A percentile compares a stretch with the other conserved stretches of the same genome.
Conservation (phyloP, 1,140 invertebrate species). For the Melitaea cinxia region DNA sequence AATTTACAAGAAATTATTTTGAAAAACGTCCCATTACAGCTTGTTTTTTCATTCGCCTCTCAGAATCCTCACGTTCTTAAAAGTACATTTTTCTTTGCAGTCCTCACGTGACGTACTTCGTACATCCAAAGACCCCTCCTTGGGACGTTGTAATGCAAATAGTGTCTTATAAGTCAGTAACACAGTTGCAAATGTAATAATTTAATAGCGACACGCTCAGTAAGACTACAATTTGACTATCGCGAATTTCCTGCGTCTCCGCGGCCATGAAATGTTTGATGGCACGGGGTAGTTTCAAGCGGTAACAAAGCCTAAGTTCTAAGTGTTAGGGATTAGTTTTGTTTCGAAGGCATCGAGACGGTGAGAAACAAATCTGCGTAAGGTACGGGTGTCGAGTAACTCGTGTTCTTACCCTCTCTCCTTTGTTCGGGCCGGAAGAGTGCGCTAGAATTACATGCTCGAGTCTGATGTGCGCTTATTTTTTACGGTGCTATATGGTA, state of each 20-base stretch:
- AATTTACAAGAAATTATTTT: too few relatives aligned
- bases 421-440: conserved; percentile 81
- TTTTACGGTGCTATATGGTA: conserved; percentile 79
- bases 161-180: conserved; percentile 68
- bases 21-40: conserved; percentile 78
- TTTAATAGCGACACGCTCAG: conserved; percentile 72
- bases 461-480: conserved; percentile 81
- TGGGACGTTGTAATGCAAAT: conserved; percentile 66
- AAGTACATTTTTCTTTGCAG: conserved; percentile 81
- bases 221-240: conserved; percentile 82
- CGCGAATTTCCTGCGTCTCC: conserved; percentile 75
- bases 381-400: conserved; percentile 81
- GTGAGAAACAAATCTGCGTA: conserved; percentile 81
- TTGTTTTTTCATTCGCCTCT: conserved; percentile 74
- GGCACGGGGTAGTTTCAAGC: conserved; percentile 34
- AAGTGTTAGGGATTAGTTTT: conserved; percentile 56
- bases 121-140: conserved; percentile 68
- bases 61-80: conserved; percentile 78
- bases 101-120: conserved; percentile 73
- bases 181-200: conserved; percentile 79
- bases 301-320: conserved; percentile 53
- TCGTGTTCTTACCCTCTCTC: conserved; percentile 81
- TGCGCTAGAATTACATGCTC: conserved; percentile 81
- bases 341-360: conserved; percentile 48
- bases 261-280: conserved; percentile 65